phyloP scores from a whole-genome alignment of 2,113 vertebrate species.

The Accipiter cooperii region DNA sequence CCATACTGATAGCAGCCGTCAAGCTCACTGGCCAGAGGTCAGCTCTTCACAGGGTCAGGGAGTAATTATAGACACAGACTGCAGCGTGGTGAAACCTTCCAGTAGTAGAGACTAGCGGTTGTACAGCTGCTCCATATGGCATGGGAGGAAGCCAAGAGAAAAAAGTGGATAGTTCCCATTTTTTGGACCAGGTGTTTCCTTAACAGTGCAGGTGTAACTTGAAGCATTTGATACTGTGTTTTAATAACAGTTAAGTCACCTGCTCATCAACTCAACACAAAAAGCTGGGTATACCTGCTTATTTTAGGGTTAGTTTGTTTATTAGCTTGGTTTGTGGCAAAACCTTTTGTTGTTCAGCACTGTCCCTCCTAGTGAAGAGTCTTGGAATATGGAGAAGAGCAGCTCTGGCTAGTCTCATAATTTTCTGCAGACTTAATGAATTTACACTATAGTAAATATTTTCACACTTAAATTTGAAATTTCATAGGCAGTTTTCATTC shows the following conservation, averaged over 20 bases:
- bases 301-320: background rate
- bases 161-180: background rate
- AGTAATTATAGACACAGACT: too few species aligned
- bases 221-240: background rate
- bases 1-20: background rate
- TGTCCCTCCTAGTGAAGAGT: fast-evolving
- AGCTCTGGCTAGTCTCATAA: background rate
- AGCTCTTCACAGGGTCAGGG: background rate
- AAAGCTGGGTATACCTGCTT: background rate
- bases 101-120: background rate
- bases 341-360: background rate
- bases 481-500: background rate
- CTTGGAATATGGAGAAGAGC: background rate
- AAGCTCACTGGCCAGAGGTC: background rate
- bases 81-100: background rate
- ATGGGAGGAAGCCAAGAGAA: background rate
- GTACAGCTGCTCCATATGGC: background rate
- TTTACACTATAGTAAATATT: background rate
- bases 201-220: background rate
- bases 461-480: background rate
- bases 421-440: background rate
- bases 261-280: too few species aligned
- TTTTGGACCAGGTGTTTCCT: background rate
- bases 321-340: background rate
- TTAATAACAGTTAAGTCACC: background rate